Evolutionary conservation across 2,113 vertebrate species (phyloP).

Genomic region (Heterochromis multidens): DNA sequence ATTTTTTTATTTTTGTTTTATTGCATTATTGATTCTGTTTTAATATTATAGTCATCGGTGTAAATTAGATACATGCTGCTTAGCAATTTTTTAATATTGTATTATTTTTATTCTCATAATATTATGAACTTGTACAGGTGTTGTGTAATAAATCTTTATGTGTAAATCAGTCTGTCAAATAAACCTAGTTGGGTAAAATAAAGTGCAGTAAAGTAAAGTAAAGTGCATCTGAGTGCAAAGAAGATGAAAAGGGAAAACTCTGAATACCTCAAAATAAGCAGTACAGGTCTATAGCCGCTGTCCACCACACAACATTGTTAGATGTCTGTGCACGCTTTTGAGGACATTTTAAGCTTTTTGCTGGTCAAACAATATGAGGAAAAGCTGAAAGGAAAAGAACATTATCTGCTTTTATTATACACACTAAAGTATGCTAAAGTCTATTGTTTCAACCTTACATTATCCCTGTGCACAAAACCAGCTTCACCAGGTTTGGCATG

Average conservation of each 20-base stretch:
- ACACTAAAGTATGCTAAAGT: rapidly evolving
- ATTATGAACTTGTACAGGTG: neutral
- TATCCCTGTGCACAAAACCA: neutral
- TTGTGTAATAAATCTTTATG: neutral
- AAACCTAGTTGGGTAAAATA: neutral
- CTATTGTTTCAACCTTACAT: neutral
- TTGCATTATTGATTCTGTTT: neutral
- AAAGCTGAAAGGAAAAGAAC: neutral
- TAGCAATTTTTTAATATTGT: neutral
- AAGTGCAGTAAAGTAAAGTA: neutral
- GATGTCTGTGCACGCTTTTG: neutral
- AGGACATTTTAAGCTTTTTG: neutral
- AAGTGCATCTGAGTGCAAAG: neutral
- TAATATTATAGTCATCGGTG: neutral
- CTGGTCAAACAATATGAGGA: neutral
- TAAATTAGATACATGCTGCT: neutral
- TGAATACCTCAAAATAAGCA: too few relatives aligned
- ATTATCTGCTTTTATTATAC: neutral
- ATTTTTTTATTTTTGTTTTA: neutral
- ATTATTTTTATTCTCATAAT: neutral
- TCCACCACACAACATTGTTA: neutral
- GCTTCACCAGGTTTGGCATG: neutral
- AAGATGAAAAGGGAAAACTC: neutral
- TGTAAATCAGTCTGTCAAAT: neutral
- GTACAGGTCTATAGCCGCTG: neutral